These are phyloP conservation scores for Porites australiensis DNA, from an alignment of 64 coral and sea anemone species.

Conservation along the genomic window DNA sequence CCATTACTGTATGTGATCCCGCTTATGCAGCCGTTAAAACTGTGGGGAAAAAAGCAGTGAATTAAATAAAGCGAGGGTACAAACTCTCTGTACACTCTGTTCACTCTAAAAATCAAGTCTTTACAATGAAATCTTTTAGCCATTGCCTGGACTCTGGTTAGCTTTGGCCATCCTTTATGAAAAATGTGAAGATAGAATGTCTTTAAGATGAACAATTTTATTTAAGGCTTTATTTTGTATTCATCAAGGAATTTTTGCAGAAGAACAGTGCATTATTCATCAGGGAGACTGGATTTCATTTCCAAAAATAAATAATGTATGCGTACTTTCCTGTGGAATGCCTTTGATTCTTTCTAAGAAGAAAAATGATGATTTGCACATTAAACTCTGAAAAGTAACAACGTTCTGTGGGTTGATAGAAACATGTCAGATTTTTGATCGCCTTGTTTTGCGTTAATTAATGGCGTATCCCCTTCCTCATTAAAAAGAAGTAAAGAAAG, in stretches of 20 bases:
- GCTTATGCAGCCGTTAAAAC: constrained; percentile 67
- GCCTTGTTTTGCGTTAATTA: not conserved
- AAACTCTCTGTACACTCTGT: not conserved
- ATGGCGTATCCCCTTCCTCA: not conserved
- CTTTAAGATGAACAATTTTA: no score
- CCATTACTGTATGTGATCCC: constrained; percentile 43
- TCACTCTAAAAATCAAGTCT: no score
- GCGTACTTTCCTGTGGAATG: constrained; percentile 30
- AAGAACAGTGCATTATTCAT: constrained; percentile 42
- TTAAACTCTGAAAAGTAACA: not conserved
- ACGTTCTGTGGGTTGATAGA: not conserved
- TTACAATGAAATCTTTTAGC: no score
- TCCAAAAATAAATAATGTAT: constrained; percentile 57
- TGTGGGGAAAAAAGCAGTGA: not conserved
- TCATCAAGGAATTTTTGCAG: constrained; percentile 5
- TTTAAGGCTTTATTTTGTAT: not conserved
- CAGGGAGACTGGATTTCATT: constrained; percentile 13
- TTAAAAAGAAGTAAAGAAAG: not conserved
- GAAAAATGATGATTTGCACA: constrained; percentile 21
- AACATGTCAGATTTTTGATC: not conserved
- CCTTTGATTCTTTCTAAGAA: constrained; percentile 17
- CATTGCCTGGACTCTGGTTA: no score
- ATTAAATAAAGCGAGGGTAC: not conserved
- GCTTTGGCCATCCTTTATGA: no score
- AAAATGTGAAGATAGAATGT: no score